phyloP scores from a whole-genome alignment of 2,797 vertebrate species.

The Perodicticus potto region DNA sequence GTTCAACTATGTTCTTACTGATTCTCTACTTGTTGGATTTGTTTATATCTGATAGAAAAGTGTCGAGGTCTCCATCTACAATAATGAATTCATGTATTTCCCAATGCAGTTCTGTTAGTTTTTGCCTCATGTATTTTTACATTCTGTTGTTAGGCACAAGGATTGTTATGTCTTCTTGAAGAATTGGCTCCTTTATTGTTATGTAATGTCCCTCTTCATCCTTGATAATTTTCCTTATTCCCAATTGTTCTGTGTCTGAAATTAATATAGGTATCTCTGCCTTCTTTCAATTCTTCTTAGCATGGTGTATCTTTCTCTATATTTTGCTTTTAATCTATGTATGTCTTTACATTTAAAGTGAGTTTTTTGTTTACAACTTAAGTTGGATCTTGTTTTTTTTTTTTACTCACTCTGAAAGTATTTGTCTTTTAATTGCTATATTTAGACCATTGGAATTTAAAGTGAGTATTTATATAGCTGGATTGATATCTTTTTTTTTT shows the following conservation, averaged over 20 bases:
- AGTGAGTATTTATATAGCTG: not conserved
- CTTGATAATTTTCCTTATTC: not conserved
- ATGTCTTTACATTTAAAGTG: not conserved
- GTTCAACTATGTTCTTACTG: not conserved
- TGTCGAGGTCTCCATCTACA: not conserved
- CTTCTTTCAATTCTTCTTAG: slow-evolving; percentile 11
- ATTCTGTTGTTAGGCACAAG: not conserved
- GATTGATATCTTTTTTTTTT: not conserved
- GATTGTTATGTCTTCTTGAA: not conserved
- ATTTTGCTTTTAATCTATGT: not conserved
- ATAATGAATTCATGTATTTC: not conserved
- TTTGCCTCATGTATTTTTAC: not conserved
- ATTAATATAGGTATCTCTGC: not conserved
- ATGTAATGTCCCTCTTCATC: not conserved
- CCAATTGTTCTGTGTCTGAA: not conserved
- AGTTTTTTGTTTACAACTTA: not conserved
- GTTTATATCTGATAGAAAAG: not conserved
- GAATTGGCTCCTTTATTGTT: not conserved
- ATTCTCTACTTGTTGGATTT: not conserved
- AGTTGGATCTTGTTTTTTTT: not conserved
- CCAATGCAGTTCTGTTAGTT: not conserved
- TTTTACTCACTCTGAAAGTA: not conserved
- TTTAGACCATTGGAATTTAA: not conserved
- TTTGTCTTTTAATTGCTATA: not conserved
- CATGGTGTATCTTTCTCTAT: not conserved